Base-by-base conservation (phyloP, 2,113 vertebrate species). In the human region DNA sequence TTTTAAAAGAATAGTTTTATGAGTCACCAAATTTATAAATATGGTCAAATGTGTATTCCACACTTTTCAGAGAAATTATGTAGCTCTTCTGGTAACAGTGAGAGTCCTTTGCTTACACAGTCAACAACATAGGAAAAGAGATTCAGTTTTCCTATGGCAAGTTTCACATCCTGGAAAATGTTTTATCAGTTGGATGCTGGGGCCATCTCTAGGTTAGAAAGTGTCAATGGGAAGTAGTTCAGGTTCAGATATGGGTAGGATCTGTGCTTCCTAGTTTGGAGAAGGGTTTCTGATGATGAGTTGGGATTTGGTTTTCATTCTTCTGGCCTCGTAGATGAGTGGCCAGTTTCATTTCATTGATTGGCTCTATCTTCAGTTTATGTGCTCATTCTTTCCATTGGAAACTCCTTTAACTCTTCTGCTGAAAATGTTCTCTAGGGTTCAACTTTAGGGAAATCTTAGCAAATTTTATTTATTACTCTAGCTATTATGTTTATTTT, bases 201-300 rank as follows among this genome's bases (percentile, higher is more conserved):
- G 70, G 55, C 83, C 57, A 22, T 90, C 94, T 96, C 96, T 79
- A 88, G 90, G 83, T 70, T 90, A 72, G 73, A 92, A 81, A 40
- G 35, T 90, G 52, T 96, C 83, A 27, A 27, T 18, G 87, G 35
- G 70, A 96, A 87, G 22, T 8, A 68, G 45, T 88, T 93, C n/a
- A 6, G 18, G 32, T 80, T 86, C 52, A 50, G 68, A 48, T 18
- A 10, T 30, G 25, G 16, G 43, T 1, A 30, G 55, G 32, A 25
- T 16, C 59, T 43, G 20, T 55, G 59, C 20, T 88, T 52, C 30
- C 35, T 45, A 32, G 23, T 89, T 91, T 78, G 22, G 18, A 59
- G n/a, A 96, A 72, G 32, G 30, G 38, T 52, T 87, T 81, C n/a
- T 61, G 32, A 43, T 68, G 35, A 23, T 57, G 43, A 66, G 1